A percentile compares a stretch with the other conserved stretches of the same genome.
Evolutionary conservation across 2,888 invertebrate species (phyloP).

Genomic region (Alitta virens): DNA sequence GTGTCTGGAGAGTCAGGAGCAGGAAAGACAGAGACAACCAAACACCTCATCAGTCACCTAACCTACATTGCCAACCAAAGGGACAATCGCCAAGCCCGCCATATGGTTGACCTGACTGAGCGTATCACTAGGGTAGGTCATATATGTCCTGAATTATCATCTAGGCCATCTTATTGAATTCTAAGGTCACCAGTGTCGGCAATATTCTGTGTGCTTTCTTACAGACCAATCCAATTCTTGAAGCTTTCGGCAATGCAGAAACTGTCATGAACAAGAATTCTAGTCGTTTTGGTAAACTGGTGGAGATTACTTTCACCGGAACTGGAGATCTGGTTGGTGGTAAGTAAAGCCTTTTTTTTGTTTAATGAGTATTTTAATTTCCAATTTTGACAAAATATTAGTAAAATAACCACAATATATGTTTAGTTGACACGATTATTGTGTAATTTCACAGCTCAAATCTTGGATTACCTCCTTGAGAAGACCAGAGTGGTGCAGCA

Average conservation of each 20-base stretch:
- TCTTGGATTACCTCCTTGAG: conserved; percentile 47
- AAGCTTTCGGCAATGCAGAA: conserved; percentile 43
- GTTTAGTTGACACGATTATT: no score
- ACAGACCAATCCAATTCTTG: conserved; percentile 43
- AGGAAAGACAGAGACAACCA: conserved; percentile 52
- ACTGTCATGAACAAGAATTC: conserved; percentile 39
- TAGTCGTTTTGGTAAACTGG: conserved; percentile 45
- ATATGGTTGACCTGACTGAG: conserved; percentile 38
- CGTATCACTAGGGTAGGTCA: conserved; percentile 44
- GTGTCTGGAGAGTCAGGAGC: conserved; percentile 50
- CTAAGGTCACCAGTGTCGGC: no score
- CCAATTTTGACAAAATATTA: no score
- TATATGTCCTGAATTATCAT: no score
- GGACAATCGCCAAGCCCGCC: conserved; percentile 2
- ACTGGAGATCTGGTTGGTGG: conserved; percentile 39
- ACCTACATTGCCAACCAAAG: conserved; percentile 36
- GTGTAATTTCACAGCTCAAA: conserved; percentile 35
- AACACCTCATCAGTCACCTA: conserved; percentile 46
- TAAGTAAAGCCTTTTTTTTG: conserved; percentile 20
- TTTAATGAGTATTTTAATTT: no score
- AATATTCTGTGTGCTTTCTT: no score
- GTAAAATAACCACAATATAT: no score
- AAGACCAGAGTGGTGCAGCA: conserved; percentile 47
- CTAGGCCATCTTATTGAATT: no score
- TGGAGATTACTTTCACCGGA: conserved; percentile 31